Base-by-base conservation (phyloP, 2,113 vertebrate species). In the Leptocoma aspasia region DNA sequence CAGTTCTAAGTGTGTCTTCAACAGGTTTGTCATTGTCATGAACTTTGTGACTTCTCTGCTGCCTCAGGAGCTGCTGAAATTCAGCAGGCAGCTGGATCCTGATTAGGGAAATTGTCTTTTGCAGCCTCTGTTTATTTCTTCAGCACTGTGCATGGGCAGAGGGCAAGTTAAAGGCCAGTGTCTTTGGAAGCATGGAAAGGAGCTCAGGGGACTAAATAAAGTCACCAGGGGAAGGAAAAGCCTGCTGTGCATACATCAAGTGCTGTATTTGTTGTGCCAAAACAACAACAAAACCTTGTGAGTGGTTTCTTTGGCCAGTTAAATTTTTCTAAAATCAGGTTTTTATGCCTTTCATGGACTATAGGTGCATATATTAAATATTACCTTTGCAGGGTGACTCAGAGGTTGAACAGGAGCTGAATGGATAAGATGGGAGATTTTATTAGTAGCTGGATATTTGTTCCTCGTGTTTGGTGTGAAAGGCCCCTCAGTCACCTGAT, bases 61-160 rank as follows among this genome's bases (percentile, higher is more conserved):
- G 89, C 81, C n/a, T 84, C 69, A 11, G 82, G 64, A 96, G 79
- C 86, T 82, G 73, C 27, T 75, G 68, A 90, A 92, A 77, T 60
- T 60, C 72, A 82, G 27, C 49, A 35, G 50, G 66, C 75, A 73
- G 69, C 76, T 63, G 77, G 31, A 76, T 42, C 90, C 87, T 69
- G 70, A 65, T 87, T 21, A 85, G 41, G 28, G 45, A 94, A 66
- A 84, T 79, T 52, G 17, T 60, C 52, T 92, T 86, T 24, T 80
- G 39, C 31, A 81, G 8, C 15, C n/a, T 82, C 84, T 94, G 57
- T 93, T 90, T 95, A 35, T 92, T 95, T 96, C 39, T 59, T 66
- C 45, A 92, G 41, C 61, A 16, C 42, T 37, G 33, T 89, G 42
- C 41, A 65, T 10, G 59, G 80, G 60, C n/a, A 82, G 50, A 91